Conservation (phyloP, 2,888 invertebrate species). For the Elmis aenea region DNA sequence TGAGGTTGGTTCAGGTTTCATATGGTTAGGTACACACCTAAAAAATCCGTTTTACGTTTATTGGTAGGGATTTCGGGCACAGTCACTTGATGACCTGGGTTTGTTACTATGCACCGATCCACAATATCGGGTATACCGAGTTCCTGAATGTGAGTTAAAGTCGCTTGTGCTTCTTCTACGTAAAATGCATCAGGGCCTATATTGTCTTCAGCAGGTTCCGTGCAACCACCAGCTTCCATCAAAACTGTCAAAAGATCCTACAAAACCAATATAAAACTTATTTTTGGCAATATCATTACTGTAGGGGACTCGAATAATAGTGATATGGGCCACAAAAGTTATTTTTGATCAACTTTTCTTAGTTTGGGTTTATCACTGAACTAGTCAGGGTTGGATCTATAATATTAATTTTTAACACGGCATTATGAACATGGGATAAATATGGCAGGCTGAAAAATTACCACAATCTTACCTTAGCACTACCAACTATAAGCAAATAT, state of each 20-base stretch:
- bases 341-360: too few relatives aligned
- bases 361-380: too few relatives aligned
- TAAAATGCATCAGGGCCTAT: conserved; percentile 76
- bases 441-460: background rate
- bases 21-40: too few relatives aligned
- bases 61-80: conserved; percentile 32
- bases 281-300: too few relatives aligned
- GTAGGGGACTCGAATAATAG: too few relatives aligned
- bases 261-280: too few relatives aligned
- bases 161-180: conserved; percentile 86
- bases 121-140: conserved; percentile 70
- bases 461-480: conserved; percentile 49
- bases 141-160: conserved; percentile 70
- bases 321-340: too few relatives aligned
- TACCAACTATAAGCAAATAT: conserved; percentile 71
- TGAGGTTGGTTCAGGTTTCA: too few relatives aligned
- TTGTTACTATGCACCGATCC: conserved; percentile 62
- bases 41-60: conserved; percentile 33
- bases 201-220: conserved; percentile 58
- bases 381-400: too few relatives aligned
- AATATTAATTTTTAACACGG: too few relatives aligned
- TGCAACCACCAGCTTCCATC: conserved; percentile 73
- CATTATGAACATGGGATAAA: background rate
- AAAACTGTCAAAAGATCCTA: conserved; percentile 65
- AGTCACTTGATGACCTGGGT: conserved; percentile 59